These are phyloP conservation scores for Hippocampus comes DNA, from an alignment of 2,113 vertebrate species.

Conservation along the genomic window DNA sequence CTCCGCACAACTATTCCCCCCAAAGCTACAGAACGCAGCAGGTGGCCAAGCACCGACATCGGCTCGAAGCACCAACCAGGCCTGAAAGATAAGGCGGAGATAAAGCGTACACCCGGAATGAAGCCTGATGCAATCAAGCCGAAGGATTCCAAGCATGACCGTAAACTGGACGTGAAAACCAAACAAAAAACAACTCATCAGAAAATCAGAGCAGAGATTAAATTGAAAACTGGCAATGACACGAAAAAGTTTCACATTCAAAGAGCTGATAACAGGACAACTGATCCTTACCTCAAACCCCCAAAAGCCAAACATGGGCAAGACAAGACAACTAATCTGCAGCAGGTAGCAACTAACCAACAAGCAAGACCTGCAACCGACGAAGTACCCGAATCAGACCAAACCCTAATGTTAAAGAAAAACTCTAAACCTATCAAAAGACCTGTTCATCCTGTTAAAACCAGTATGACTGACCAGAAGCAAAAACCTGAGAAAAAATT, in stretches of 20 bases:
- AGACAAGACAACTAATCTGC: background rate
- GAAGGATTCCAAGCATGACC: slow-evolving; percentile 32
- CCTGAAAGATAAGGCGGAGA: slow-evolving; percentile 6
- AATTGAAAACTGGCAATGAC: slow-evolving; percentile 26
- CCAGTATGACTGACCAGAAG: background rate
- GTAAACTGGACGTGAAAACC: slow-evolving; percentile 33
- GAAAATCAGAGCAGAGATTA: slow-evolving; percentile 25
- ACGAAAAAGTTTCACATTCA: slow-evolving; percentile 6
- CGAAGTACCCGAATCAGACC: background rate
- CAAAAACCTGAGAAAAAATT: slow-evolving; percentile 12
- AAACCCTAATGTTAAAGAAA: slow-evolving; percentile 9
- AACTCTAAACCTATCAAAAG: slow-evolving; percentile 20
- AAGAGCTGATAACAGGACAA: slow-evolving; percentile 2
- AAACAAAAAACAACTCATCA: slow-evolving; percentile 18
- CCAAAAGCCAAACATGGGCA: slow-evolving; percentile 4
- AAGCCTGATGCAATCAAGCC: slow-evolving; percentile 28
- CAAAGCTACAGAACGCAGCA: slow-evolving; percentile 1
- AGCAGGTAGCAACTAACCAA: slow-evolving; percentile 5
- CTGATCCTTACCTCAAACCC: background rate
- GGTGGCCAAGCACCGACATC: slow-evolving; percentile 8
- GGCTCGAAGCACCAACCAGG: slow-evolving; percentile 14
- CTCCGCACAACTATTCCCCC: slow-evolving; percentile 17
- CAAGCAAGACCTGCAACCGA: slow-evolving; percentile 13
- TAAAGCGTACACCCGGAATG: slow-evolving; percentile 28
- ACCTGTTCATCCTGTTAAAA: background rate